Percentiles rank a stretch among this genome's conserved stretches.
These are phyloP conservation scores for Hydrochoerus hydrochaeris DNA, from an alignment of 2,113 vertebrate genomes.

Conservation along the genomic window DNA sequence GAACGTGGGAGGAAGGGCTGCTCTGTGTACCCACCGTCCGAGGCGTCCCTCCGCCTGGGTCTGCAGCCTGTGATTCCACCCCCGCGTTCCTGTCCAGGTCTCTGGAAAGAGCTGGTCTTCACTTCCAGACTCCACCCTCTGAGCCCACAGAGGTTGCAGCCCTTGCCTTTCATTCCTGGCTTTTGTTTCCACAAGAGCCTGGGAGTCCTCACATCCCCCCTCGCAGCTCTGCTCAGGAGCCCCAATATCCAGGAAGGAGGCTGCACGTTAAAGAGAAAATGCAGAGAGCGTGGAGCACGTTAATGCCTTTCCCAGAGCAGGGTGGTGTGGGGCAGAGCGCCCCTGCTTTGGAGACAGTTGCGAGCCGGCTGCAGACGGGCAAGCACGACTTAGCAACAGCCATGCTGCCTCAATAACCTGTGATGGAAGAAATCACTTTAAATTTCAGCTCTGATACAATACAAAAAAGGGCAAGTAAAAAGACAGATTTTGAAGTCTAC, in stretches of 20 bases:
- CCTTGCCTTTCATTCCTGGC: not conserved
- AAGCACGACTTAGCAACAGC: conserved; percentile 12
- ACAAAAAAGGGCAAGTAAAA: not conserved
- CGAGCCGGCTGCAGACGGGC: not conserved
- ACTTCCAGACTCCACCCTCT: not conserved
- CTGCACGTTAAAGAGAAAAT: not conserved
- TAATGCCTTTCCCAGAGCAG: not conserved
- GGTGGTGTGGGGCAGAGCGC: not conserved
- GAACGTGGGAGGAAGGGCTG: not conserved
- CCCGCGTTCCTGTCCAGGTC: too few species aligned
- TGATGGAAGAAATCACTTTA: conserved; percentile 28
- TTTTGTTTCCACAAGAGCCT: conserved; percentile 28
- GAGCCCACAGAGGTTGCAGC: not conserved
- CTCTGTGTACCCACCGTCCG: not conserved
- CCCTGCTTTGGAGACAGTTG: not conserved
- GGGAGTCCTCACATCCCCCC: not conserved
- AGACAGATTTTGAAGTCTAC: conserved; percentile 10
- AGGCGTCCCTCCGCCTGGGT: not conserved
- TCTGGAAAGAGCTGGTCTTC: not conserved
- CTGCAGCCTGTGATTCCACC: not conserved
- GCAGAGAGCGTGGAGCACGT: not conserved
- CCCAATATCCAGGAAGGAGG: not conserved
- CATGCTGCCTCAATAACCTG: not conserved
- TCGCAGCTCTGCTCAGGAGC: not conserved
- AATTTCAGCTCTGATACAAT: conserved; percentile 22